Conservation (phyloP, 1,140 invertebrate genomes). For the Cataglyphis hispanica region DNA sequence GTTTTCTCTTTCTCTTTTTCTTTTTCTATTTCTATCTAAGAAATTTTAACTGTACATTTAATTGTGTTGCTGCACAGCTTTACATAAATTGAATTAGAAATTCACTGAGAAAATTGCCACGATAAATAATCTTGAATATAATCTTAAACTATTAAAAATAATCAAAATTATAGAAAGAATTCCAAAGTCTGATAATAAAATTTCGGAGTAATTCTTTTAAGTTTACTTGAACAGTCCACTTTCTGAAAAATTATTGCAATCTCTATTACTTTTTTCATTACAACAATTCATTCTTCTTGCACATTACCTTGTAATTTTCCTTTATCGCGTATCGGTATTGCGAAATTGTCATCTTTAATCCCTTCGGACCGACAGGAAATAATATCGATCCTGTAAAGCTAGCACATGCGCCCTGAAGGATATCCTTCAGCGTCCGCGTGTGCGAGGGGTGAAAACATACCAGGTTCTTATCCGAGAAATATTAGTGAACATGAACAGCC, state of each 20-base stretch:
- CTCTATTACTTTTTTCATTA: background rate
- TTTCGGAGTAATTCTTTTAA: background rate
- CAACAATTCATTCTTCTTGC: background rate
- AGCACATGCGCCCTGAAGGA: conserved; percentile 57
- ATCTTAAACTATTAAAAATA: background rate
- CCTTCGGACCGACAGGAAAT: conserved; percentile 31
- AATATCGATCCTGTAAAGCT: conserved; percentile 58
- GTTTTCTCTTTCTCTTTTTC: background rate
- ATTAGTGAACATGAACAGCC: conserved; percentile 58
- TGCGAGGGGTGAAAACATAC: conserved; percentile 23
- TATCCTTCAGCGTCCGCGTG: conserved; percentile 55
- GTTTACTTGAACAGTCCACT: background rate
- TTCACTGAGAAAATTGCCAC: background rate
- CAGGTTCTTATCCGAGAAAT: conserved; percentile 63
- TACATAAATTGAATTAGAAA: conserved; percentile 1
- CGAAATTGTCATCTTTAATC: conserved; percentile 35
- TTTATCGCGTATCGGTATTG: conserved; percentile 53
- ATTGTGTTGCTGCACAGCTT: background rate
- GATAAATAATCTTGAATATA: background rate
- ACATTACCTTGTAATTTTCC: background rate
- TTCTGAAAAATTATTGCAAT: background rate
- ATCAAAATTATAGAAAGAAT: background rate
- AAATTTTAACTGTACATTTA: background rate
- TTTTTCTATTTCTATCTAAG: background rate
- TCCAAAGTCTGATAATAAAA: background rate